Evolutionary conservation across 2,888 invertebrate species (phyloP).

Genomic region (Coelogynopora nodosa): DNA sequence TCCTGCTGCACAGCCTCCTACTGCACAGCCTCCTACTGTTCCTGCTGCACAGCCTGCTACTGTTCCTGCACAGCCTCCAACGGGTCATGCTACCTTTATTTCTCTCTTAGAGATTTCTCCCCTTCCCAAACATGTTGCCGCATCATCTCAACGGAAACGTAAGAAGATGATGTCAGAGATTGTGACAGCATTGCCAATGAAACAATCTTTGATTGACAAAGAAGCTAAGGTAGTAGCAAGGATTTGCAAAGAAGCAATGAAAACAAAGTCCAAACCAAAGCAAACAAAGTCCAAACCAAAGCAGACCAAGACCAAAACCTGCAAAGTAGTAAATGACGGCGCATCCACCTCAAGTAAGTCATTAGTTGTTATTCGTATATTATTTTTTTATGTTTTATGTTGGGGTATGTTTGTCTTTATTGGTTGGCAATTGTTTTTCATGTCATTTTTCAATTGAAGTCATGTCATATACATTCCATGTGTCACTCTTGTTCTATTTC

Average conservation of each 20-base stretch:
- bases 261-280: background rate
- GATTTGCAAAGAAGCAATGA: constrained; percentile 10
- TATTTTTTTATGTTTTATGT: background rate
- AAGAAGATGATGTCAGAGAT: constrained; percentile 21
- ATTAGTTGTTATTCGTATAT: constrained; percentile 7
- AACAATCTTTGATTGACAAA: background rate
- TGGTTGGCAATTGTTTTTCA: no score
- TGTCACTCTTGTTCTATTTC: constrained; percentile 14
- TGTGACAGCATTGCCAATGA: background rate
- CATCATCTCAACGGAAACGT: constrained; percentile 22
- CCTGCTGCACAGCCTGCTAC: background rate
- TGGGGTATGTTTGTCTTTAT: no score
- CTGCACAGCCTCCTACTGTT: background rate
- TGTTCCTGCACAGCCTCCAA: background rate
- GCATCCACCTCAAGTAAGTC: constrained; percentile 4
- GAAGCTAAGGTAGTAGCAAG: background rate
- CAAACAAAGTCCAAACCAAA: constrained; percentile 2
- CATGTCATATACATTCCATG: background rate
- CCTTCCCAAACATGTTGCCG: constrained; percentile 17
- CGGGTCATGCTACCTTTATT: background rate
- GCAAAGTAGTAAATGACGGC: background rate
- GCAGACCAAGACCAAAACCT: background rate
- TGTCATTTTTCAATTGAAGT: no score
- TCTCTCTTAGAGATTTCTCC: constrained; percentile 24
- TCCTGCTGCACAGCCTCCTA: background rate